These are phyloP conservation scores for Pandion haliaetus DNA, from an alignment of 2,113 vertebrate genomes.

Conservation along the genomic window DNA sequence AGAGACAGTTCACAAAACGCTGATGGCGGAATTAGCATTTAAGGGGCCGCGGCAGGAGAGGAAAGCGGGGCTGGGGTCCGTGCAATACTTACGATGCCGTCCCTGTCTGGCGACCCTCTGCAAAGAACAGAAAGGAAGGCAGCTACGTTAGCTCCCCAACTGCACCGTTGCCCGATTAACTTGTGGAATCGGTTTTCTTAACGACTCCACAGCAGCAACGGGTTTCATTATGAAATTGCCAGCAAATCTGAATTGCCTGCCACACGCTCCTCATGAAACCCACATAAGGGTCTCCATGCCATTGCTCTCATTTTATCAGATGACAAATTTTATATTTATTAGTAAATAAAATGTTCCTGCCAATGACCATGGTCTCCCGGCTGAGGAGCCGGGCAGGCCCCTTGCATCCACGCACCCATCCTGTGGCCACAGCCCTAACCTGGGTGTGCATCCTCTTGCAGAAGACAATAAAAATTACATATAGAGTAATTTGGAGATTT, in stretches of 20 bases:
- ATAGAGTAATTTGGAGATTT: neutral
- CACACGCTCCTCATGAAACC: fast-evolving
- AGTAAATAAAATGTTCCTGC: neutral
- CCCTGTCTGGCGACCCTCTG: conserved; percentile 96
- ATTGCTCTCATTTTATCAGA: fast-evolving
- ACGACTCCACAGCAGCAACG: fast-evolving
- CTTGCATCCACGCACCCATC: neutral
- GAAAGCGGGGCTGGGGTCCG: neutral
- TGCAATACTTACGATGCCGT: conserved; percentile 86
- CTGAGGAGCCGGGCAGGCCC: neutral
- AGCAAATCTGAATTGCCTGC: neutral
- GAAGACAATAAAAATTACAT: fast-evolving
- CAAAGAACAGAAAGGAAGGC: conserved; percentile 31
- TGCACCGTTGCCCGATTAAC: fast-evolving
- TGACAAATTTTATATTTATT: neutral
- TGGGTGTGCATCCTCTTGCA: fast-evolving
- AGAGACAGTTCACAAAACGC: neutral
- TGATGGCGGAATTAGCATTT: neutral
- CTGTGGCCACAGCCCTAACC: neutral
- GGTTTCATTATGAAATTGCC: fast-evolving
- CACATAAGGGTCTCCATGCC: fast-evolving
- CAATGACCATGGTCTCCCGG: fast-evolving
- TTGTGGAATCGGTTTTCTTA: fast-evolving
- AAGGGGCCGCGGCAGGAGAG: neutral
- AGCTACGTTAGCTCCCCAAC: neutral